Conservation (phyloP, 2,113 vertebrate species). For the Myanophis thanlyinensis region DNA sequence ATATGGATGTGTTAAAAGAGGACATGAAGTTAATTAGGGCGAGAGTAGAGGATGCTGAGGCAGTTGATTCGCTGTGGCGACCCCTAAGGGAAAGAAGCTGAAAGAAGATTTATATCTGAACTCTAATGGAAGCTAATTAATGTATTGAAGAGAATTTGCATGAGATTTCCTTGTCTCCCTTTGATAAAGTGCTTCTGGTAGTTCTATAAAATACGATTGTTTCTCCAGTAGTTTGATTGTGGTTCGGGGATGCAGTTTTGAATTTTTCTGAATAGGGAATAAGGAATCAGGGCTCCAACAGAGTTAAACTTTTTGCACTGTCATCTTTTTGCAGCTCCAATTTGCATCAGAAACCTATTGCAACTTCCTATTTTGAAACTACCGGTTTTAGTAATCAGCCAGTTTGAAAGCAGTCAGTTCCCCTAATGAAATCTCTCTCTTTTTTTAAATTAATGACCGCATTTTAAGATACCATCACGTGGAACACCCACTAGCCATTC, state of each 20-base stretch:
- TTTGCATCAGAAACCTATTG: not conserved
- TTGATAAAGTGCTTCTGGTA: not conserved
- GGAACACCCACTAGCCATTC: not conserved
- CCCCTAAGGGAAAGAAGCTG: too few species aligned
- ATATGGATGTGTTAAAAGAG: too few species aligned
- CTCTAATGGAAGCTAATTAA: not conserved
- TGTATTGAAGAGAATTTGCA: not conserved
- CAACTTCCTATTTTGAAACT: not conserved
- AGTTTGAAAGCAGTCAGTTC: not conserved
- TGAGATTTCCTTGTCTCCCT: not conserved
- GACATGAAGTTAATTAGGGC: too few species aligned
- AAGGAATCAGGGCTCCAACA: not conserved
- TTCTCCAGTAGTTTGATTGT: not conserved
- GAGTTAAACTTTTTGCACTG: not conserved
- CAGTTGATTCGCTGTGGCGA: too few species aligned
- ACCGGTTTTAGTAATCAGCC: not conserved
- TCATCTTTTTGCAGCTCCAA: not conserved
- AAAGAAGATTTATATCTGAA: not conserved
- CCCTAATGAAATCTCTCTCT: not conserved
- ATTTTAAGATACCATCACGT: not conserved
- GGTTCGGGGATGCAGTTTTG: not conserved
- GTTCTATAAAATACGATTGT: not conserved
- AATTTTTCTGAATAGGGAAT: not conserved
- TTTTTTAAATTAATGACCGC: not conserved
- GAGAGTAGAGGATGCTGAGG: too few species aligned